phyloP scores from a whole-genome alignment of 2,113 vertebrate species.

The Oryzias curvinotus region DNA sequence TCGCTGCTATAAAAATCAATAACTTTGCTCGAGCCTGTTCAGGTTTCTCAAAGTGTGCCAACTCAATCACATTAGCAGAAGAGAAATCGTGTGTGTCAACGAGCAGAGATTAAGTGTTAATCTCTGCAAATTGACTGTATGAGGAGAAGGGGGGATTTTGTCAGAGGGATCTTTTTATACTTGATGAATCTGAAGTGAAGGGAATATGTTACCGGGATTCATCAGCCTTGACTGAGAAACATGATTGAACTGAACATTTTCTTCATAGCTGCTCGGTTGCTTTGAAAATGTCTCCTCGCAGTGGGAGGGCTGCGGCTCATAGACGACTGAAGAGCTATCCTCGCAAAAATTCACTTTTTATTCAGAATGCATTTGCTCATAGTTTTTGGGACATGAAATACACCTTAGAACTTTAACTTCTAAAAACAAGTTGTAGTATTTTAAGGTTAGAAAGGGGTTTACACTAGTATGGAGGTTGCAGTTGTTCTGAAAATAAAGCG shows the following conservation, averaged over 20 bases:
- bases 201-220: slow-evolving; percentile 20
- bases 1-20: not conserved
- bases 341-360: not conserved
- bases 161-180: slow-evolving; percentile 10
- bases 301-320: not conserved
- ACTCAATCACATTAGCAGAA: slow-evolving; percentile 5
- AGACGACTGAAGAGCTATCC: not conserved
- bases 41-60: slow-evolving; percentile 12
- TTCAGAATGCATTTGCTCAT: not conserved
- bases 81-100: slow-evolving; percentile 15
- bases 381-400: too few species aligned
- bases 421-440: too few species aligned
- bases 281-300: not conserved
- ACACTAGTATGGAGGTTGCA: too few species aligned
- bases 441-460: too few species aligned
- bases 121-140: slow-evolving; percentile 32
- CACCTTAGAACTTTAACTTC: too few species aligned
- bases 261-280: not conserved
- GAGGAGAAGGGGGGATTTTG: slow-evolving; percentile 9
- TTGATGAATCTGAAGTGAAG: slow-evolving; percentile 12
- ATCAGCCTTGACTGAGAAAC: slow-evolving; percentile 13
- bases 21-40: slow-evolving; percentile 12
- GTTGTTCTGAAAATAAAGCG: too few species aligned
- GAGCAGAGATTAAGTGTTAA: slow-evolving; percentile 46
- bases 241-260: slow-evolving; percentile 15